A percentile compares a stretch with the other conserved stretches of the same genome.
These are phyloP conservation scores for Ochotona princeps DNA, from an alignment of 2,113 vertebrate genomes.

Conservation along the genomic window DNA sequence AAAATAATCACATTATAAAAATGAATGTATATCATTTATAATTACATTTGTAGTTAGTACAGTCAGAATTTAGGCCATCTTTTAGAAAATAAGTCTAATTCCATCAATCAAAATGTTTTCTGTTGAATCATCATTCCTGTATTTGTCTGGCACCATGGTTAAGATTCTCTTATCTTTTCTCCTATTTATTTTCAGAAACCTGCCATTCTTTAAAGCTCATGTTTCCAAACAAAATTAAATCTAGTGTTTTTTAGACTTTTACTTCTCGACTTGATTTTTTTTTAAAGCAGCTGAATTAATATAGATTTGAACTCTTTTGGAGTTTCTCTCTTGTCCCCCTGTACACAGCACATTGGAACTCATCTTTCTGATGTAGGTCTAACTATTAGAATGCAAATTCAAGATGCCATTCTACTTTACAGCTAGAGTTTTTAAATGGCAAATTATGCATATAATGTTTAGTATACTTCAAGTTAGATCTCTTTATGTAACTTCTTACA, in stretches of 20 bases:
- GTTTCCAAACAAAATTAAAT: constrained; percentile 2
- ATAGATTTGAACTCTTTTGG: constrained; percentile 14
- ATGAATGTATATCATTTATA: constrained; percentile 52
- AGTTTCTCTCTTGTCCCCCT: constrained; percentile 18
- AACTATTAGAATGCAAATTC: constrained; percentile 62
- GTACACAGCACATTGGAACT: neutral
- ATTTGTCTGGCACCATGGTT: constrained; percentile 16
- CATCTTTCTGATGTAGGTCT: constrained; percentile 56
- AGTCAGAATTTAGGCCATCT: constrained; percentile 78
- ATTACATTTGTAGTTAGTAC: constrained; percentile 73
- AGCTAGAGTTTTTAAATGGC: constrained; percentile 62
- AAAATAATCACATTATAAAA: constrained; percentile 76
- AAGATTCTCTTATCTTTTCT: constrained; percentile 44
- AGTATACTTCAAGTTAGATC: constrained; percentile 58
- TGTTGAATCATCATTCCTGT: constrained; percentile 40
- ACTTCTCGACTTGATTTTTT: constrained; percentile 6
- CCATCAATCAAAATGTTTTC: constrained; percentile 42
- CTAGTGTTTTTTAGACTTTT: constrained; percentile 34
- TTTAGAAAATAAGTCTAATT: constrained; percentile 60
- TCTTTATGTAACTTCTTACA: constrained; percentile 69
- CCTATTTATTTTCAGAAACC: constrained; percentile 46
- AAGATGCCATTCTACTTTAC: constrained; percentile 23
- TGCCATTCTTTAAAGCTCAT: constrained; percentile 46
- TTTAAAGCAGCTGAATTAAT: constrained; percentile 46
- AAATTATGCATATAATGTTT: constrained; percentile 6